Base-by-base conservation (phyloP, 2,113 vertebrate genomes). In the Spea multiplicata region DNA sequence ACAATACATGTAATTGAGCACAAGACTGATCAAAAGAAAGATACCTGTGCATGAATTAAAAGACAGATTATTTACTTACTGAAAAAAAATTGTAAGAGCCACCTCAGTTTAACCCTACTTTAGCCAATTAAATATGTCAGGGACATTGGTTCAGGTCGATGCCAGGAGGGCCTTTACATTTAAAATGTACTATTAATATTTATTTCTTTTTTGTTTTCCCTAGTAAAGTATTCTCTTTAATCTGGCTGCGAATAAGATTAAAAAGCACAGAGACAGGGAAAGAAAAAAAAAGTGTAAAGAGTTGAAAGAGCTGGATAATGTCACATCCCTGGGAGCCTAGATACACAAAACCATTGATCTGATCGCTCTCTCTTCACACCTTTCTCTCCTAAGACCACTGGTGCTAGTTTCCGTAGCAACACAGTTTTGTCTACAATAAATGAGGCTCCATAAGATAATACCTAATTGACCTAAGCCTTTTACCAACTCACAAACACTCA, bases 181-280 rank as follows among this genome's bases (percentile, higher is more conserved):
- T 30, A 30, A 30, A 30, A 48, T 66, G 61, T 69, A 66, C 76
- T 78, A 72, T 76, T 62, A 78, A 64, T 53, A 48, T 59, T 78
- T 78, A 49, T 75, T 74, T n/a, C n/a, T n/a, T 66, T 66, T 66
- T 64, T 44, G 30, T 30, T 30, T 30, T 30, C 30, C 30, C 10
- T 69, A 78, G 66, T 78, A 72, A 78, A 55, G 50, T 66, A 78
- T 71, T 78, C 69, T 14, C 76, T 78, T 78, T 78, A 78, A 78
- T 78, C 76, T 78, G 50, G 62, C 69, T 72, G 69, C 53, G 68
- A 49, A 72, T 53, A 49, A 72, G 69, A 78, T 78, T 66, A 55
- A 72, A 78, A 71, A 74, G 62, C 76, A 55, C 5, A 65, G 48
- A 78, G 76, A 71, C 10, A 71, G 57, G 30, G 30, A n/a, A 13